Conservation (phyloP, 2,113 vertebrate species). For the Dryoscopus gambensis region DNA sequence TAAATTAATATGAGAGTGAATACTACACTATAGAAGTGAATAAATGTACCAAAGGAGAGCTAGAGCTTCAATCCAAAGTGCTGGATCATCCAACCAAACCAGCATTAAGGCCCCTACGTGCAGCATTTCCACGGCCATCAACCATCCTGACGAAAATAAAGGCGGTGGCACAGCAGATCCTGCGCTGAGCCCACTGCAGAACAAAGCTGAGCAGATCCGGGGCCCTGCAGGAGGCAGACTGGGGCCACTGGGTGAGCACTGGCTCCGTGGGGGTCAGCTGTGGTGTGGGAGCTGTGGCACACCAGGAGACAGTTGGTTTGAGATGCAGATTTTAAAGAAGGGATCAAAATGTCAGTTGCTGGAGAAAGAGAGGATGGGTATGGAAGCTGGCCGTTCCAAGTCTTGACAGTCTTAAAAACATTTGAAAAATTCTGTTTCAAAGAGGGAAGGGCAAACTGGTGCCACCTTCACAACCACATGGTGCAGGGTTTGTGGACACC, state of each 20-base stretch:
- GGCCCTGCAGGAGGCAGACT: neutral
- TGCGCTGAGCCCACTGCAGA: fast-evolving
- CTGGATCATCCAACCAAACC: neutral
- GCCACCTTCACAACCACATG: neutral
- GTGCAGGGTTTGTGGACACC: neutral
- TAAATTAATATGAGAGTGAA: neutral
- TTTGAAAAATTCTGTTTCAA: neutral
- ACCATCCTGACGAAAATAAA: neutral
- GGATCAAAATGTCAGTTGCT: neutral
- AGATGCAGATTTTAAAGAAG: neutral
- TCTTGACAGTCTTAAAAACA: neutral
- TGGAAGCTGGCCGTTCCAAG: neutral
- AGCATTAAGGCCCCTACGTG: neutral
- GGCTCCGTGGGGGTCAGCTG: neutral
- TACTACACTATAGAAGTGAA: neutral
- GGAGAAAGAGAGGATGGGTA: neutral
- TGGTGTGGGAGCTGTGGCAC: neutral
- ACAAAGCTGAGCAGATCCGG: neutral
- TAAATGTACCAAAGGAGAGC: neutral
- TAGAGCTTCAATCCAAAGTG: neutral
- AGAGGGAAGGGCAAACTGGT: neutral
- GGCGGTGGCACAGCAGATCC: neutral
- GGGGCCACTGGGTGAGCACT: neutral
- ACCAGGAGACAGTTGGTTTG: neutral
- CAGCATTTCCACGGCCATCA: neutral